phyloP scores from a whole-genome alignment of 2,797 vertebrate species.

The Anisognathus igniventris region DNA sequence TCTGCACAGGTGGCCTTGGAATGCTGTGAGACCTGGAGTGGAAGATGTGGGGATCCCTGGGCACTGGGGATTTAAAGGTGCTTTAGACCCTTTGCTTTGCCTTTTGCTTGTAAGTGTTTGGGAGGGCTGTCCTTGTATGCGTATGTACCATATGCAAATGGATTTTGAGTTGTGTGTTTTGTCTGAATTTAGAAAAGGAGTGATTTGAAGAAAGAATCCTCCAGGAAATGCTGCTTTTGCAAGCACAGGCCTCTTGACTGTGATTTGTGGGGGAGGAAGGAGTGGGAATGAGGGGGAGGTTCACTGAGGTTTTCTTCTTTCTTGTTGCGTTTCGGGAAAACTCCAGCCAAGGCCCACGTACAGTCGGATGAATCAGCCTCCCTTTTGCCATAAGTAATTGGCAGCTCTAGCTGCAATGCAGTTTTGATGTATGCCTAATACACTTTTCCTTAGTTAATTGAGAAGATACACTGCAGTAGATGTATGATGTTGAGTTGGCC shows the following conservation, averaged over 20 bases:
- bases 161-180: neutral
- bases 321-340: slow-evolving; percentile 34
- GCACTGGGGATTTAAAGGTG: neutral
- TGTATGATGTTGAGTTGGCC: neutral
- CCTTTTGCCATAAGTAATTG: slow-evolving; percentile 35
- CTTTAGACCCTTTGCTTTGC: neutral
- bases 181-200: slow-evolving; percentile 47
- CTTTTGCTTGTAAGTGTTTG: neutral
- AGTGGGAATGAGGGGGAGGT: slow-evolving; percentile 49
- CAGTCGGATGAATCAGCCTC: slow-evolving; percentile 47
- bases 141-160: neutral
- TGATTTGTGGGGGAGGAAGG: slow-evolving; percentile 1
- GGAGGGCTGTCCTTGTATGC: neutral
- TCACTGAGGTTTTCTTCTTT: slow-evolving; percentile 41
- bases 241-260: neutral
- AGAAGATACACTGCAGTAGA: slow-evolving; percentile 30
- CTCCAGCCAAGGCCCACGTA: slow-evolving; percentile 52
- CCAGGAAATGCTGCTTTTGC: slow-evolving; percentile 24
- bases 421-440: slow-evolving; percentile 33
- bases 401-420: slow-evolving; percentile 63
- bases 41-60: neutral
- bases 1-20: rapidly evolving
- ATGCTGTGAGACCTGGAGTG: neutral
- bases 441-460: slow-evolving; percentile 11
- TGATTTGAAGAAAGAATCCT: slow-evolving; percentile 8